These are phyloP conservation scores for Solenodon paradoxus DNA, from an alignment of 2,113 vertebrate genomes.

Conservation along the genomic window DNA sequence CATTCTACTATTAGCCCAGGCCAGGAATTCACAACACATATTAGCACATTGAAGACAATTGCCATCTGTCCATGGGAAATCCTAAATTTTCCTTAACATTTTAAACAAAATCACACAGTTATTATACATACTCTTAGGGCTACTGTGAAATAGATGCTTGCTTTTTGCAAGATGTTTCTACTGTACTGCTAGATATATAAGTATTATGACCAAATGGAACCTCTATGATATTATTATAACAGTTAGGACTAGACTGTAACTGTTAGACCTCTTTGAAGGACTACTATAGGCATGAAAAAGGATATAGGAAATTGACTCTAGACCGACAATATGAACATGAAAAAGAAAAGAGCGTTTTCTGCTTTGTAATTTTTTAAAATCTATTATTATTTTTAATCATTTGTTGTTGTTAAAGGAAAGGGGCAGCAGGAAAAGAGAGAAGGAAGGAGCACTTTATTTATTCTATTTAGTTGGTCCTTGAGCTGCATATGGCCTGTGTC, in stretches of 20 bases:
- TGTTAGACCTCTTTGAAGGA: neutral
- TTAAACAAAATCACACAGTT: slow-evolving; percentile 46
- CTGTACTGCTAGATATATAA: neutral
- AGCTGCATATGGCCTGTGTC: too few relatives aligned
- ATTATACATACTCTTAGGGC: slow-evolving; percentile 19
- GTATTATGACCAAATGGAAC: neutral
- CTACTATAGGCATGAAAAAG: neutral
- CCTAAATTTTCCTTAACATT: neutral
- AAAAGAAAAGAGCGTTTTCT: neutral
- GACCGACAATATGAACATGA: neutral
- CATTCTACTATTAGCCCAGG: neutral
- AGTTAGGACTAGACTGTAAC: neutral
- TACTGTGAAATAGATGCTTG: neutral
- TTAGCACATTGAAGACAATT: neutral
- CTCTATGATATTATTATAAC: neutral
- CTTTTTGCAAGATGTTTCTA: slow-evolving; percentile 38
- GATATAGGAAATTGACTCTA: neutral
- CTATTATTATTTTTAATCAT: too few relatives aligned
- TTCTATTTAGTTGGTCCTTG: too few relatives aligned
- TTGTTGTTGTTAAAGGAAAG: too few relatives aligned
- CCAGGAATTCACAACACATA: slow-evolving; percentile 9
- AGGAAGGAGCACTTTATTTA: too few relatives aligned
- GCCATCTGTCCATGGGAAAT: neutral
- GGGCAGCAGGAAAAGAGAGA: too few relatives aligned
- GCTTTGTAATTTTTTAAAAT: neutral